Percentiles rank a stretch among this genome's conserved stretches.
phyloP scores from a whole-genome alignment of 2,113 vertebrate genomes.

The Eonycteris spelaea region DNA sequence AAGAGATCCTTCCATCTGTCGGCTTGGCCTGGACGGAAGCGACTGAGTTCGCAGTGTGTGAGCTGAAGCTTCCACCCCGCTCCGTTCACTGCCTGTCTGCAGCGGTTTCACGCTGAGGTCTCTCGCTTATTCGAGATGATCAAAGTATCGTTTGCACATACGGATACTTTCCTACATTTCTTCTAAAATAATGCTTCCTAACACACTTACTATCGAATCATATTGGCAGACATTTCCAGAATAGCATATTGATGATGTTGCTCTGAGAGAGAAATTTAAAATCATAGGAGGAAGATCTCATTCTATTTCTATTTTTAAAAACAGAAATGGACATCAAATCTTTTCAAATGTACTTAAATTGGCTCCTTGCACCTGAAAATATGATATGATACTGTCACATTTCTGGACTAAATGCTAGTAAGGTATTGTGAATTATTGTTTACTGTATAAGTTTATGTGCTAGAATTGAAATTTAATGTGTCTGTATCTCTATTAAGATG shows the following conservation, averaged over 20 bases:
- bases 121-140: background rate
- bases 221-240: background rate
- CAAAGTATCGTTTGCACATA: background rate
- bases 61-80: background rate
- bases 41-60: background rate
- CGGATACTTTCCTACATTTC: background rate
- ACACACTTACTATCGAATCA: background rate
- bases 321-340: background rate
- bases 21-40: background rate
- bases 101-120: background rate
- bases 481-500: background rate
- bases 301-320: background rate
- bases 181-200: background rate
- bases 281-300: background rate
- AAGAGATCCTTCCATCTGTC: background rate
- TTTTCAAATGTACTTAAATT: background rate
- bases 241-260: background rate
- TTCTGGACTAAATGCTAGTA: background rate
- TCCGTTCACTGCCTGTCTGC: background rate
- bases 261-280: background rate
- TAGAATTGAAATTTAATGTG: background rate
- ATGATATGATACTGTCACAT: background rate
- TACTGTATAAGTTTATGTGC: background rate
- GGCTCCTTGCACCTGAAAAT: background rate
- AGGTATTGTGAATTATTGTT: background rate